phyloP scores from a whole-genome alignment of 2,888 invertebrate genomes.

The Heliothis peltigera region DNA sequence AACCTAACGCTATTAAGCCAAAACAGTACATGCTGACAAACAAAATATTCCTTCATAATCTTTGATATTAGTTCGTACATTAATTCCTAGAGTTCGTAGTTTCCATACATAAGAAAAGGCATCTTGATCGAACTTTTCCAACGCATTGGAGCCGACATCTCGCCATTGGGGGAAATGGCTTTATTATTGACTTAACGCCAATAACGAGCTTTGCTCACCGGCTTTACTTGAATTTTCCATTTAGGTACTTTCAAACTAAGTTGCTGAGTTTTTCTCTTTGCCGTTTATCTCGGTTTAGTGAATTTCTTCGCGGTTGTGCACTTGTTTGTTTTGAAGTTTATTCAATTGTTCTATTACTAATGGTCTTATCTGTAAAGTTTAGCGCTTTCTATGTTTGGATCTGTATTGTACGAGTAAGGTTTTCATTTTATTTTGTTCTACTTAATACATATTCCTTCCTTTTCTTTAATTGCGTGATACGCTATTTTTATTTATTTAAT shows the following conservation, averaged over 20 bases:
- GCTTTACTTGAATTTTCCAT: constrained; percentile 53
- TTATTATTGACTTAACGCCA: constrained; percentile 55
- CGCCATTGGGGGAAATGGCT: constrained; percentile 51
- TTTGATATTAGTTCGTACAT: not conserved
- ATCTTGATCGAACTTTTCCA: constrained; percentile 16
- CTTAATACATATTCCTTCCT: too few relatives aligned
- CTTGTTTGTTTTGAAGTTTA: not conserved
- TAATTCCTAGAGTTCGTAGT: not conserved
- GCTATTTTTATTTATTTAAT: too few relatives aligned
- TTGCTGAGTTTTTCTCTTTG: constrained; percentile 22
- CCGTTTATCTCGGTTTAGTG: constrained; percentile 16
- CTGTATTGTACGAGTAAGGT: too few relatives aligned
- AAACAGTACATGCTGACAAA: too few relatives aligned
- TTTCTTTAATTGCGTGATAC: too few relatives aligned
- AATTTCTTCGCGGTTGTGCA: constrained; percentile 7
- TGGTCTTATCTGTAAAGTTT: too few relatives aligned
- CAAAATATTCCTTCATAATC: too few relatives aligned
- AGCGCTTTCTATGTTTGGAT: not conserved
- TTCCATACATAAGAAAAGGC: not conserved
- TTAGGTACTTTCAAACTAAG: constrained; percentile 39
- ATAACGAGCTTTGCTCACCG: constrained; percentile 41
- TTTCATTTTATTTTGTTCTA: too few relatives aligned
- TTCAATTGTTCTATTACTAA: too few relatives aligned
- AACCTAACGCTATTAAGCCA: too few relatives aligned
- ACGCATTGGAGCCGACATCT: constrained; percentile 33